A percentile compares a stretch with the other conserved stretches of the same genome.
Evolutionary conservation across 1,140 invertebrate species (phyloP).

Genomic region (Trachymyrmex septentrionalis): DNA sequence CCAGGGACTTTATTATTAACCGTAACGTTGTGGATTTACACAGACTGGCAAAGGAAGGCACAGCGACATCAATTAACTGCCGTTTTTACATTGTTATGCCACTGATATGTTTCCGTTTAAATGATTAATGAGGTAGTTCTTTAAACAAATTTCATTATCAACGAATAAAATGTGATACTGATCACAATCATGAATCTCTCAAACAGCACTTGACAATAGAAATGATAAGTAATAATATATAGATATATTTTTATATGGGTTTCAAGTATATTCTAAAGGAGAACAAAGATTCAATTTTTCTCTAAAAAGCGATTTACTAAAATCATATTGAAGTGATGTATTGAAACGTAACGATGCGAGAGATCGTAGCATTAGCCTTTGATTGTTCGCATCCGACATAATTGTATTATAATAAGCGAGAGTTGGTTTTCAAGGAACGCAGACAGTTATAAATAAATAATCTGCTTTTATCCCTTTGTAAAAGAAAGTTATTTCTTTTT

Average conservation of each 20-base stretch:
- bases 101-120: constrained; percentile 41
- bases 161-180: neutral
- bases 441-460: constrained; percentile 63
- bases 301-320: constrained; percentile 28
- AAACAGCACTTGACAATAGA: neutral
- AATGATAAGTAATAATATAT: neutral
- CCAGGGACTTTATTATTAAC: constrained; percentile 77
- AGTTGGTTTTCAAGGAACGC: constrained; percentile 28
- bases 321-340: neutral
- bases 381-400: constrained; percentile 27
- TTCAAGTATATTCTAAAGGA: neutral
- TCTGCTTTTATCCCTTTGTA: constrained; percentile 47
- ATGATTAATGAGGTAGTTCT: constrained; percentile 36
- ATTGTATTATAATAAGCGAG: constrained; percentile 36
- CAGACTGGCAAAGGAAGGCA: constrained; percentile 23
- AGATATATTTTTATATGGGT: neutral
- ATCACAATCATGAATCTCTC: neutral
- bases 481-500: constrained; percentile 53
- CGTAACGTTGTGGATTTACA: constrained; percentile 65
- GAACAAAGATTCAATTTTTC: constrained; percentile 9
- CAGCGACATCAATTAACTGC: constrained; percentile 36
- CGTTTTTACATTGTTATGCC: constrained; percentile 21
- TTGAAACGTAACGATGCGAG: constrained; percentile 3
- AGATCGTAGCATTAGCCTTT: constrained; percentile 6
- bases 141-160: constrained; percentile 21